phyloP scores from a whole-genome alignment of 2,113 vertebrate species.

The Geothlypis trichas region DNA sequence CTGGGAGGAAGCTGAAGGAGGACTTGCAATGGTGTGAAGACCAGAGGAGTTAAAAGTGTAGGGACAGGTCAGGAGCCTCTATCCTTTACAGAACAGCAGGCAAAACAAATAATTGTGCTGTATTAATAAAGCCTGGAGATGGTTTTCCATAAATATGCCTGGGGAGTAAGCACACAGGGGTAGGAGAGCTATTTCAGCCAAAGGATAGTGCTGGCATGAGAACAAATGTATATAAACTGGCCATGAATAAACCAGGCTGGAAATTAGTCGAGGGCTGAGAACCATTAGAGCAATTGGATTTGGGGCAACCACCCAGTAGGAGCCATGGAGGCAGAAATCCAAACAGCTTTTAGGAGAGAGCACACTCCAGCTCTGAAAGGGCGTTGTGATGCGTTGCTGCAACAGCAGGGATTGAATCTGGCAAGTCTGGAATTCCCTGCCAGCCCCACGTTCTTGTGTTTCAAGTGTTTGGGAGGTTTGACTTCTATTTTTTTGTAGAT shows the following conservation, averaged over 20 bases:
- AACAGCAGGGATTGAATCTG: constrained; percentile 15
- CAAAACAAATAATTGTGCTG: background rate
- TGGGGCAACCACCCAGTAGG: background rate
- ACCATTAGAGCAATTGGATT: constrained; percentile 21
- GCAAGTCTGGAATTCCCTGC: constrained; percentile 11
- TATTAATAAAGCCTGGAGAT: background rate
- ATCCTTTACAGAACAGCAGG: background rate
- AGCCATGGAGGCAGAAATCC: background rate
- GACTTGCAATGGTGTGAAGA: background rate
- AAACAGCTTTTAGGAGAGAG: constrained; percentile 26
- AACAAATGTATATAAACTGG: constrained; percentile 37
- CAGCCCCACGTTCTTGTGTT: constrained; percentile 2
- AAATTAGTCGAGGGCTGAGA: background rate
- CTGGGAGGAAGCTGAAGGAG: background rate
- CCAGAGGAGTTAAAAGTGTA: background rate
- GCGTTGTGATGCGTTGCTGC: background rate
- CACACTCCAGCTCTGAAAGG: background rate
- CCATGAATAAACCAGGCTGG: background rate
- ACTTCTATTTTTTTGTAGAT: background rate
- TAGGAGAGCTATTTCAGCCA: background rate
- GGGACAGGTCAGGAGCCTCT: background rate
- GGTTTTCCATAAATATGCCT: background rate
- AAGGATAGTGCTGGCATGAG: constrained; percentile 2
- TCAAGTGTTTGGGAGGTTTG: constrained; percentile 12
- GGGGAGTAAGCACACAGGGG: background rate